phyloP scores from a whole-genome alignment of 2,797 vertebrate species.

The Molossus molossus region DNA sequence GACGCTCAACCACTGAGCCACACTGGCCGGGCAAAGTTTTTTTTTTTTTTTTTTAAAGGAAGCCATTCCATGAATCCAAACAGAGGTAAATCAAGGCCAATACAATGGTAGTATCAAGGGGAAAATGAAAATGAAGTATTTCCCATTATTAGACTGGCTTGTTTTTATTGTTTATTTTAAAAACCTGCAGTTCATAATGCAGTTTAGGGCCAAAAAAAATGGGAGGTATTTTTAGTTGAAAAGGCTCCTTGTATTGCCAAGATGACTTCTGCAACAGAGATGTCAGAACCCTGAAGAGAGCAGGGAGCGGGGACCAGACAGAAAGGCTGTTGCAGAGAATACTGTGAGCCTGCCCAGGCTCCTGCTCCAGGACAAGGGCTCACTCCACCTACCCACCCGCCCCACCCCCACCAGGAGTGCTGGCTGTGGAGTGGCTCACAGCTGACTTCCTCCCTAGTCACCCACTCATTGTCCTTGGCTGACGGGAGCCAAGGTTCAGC shows the following conservation, averaged over 20 bases:
- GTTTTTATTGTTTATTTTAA: background rate
- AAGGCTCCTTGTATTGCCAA: background rate
- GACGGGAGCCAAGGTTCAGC: background rate
- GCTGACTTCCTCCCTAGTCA: background rate
- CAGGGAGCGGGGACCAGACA: background rate
- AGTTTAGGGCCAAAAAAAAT: conserved; percentile 6
- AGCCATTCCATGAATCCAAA: background rate
- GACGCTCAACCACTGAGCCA: too few relatives aligned
- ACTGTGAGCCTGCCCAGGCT: background rate
- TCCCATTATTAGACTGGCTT: background rate
- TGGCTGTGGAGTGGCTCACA: background rate
- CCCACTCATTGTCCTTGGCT: background rate
- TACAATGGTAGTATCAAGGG: background rate
- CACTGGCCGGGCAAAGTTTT: too few relatives aligned
- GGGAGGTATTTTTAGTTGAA: background rate
- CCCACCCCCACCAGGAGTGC: background rate
- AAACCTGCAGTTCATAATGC: background rate
- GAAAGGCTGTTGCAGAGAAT: background rate
- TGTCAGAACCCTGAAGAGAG: background rate
- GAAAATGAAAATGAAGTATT: conserved; percentile 21
- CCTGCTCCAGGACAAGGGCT: background rate
- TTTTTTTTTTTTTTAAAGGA: background rate
- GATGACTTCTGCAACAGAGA: conserved; percentile 37
- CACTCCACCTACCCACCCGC: background rate
- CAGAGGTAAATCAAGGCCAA: background rate